Evolutionary conservation across 2,113 vertebrate genomes (phyloP).

Genomic region (Mixornis gularis): DNA sequence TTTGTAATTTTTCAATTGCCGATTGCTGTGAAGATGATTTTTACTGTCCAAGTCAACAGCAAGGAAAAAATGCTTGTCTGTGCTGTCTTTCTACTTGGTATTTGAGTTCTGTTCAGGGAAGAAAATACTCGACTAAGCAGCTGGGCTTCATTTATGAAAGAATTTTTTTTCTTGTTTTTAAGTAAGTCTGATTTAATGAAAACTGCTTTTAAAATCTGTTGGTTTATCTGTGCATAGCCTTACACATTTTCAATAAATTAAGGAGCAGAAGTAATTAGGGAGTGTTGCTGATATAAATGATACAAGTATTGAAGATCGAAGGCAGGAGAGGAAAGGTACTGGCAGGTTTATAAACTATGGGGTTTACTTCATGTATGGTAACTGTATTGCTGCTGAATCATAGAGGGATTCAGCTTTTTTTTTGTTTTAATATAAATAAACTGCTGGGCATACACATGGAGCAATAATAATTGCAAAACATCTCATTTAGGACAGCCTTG

Average conservation of each 20-base stretch:
- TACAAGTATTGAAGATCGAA: neutral
- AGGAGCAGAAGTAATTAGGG: neutral
- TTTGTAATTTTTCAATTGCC: constrained; percentile 51
- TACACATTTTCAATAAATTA: neutral
- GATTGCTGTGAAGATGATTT: constrained; percentile 64
- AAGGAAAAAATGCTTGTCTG: neutral
- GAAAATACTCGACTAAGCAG: neutral
- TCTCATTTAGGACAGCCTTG: neutral
- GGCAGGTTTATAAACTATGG: neutral
- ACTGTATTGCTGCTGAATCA: neutral
- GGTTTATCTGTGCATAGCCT: neutral
- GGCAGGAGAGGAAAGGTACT: neutral
- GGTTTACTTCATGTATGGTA: neutral
- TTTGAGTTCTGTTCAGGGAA: neutral
- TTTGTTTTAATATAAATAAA: neutral
- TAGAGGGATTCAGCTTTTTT: neutral
- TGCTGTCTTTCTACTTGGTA: neutral
- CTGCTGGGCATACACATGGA: neutral
- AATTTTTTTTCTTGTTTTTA: neutral
- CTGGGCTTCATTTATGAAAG: neutral
- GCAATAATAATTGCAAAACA: neutral
- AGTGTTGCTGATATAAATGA: neutral
- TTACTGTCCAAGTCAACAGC: constrained; percentile 35
- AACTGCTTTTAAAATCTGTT: neutral
- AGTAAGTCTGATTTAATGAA: neutral